A percentile compares a stretch with the other conserved stretches of the same genome.
Evolutionary conservation across 2,888 invertebrate species (phyloP).

Genomic region (Drosophila recens): DNA sequence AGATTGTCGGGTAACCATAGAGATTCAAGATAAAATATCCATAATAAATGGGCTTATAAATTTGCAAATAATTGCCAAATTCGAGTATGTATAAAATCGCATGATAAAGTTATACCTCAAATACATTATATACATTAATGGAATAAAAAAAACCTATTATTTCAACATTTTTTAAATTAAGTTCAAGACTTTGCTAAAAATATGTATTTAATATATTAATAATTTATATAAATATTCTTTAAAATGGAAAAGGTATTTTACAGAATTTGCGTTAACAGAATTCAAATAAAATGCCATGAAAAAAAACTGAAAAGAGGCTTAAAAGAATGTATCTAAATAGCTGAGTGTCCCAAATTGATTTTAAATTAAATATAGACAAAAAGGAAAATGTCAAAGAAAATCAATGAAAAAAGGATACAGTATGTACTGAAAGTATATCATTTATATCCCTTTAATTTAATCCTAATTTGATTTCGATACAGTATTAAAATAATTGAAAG

Average conservation of each 20-base stretch:
- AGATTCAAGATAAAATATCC: slow-evolving; percentile 9
- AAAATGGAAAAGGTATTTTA: not conserved
- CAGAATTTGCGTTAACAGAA: not conserved
- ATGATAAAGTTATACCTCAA: not conserved
- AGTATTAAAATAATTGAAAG: not conserved
- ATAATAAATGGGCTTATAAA: slow-evolving; percentile 8
- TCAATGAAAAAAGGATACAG: not conserved
- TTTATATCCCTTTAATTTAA: slow-evolving; percentile 8
- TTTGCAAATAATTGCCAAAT: slow-evolving; percentile 12
- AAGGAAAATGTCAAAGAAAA: slow-evolving; percentile 1
- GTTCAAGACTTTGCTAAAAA: too few relatives aligned
- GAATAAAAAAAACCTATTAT: not conserved
- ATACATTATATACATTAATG: too few relatives aligned
- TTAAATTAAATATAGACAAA: not conserved
- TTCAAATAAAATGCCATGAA: not conserved
- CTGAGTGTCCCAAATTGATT: slow-evolving; percentile 6
- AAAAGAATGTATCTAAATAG: slow-evolving; percentile 7
- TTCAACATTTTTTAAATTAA: too few relatives aligned
- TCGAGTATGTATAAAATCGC: not conserved
- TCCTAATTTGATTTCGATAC: not conserved
- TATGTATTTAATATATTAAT: too few relatives aligned
- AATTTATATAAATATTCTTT: too few relatives aligned
- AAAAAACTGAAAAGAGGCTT: slow-evolving; percentile 1
- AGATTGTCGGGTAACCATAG: slow-evolving; percentile 19
- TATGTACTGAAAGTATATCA: slow-evolving; percentile 10